phyloP scores from a whole-genome alignment of 2,113 vertebrate genomes.

The Silurus glanis region DNA sequence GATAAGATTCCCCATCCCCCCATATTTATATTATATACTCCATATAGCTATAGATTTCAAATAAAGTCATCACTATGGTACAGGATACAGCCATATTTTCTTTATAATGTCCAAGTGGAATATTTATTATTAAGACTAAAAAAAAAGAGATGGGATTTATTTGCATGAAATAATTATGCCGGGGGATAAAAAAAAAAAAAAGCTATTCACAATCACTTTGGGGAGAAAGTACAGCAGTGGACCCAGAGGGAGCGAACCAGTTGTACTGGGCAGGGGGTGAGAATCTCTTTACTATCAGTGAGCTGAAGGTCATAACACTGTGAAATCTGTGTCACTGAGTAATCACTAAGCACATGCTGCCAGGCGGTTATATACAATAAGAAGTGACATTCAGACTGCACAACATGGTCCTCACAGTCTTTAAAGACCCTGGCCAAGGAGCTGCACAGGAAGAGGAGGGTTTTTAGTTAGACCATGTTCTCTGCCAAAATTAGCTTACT shows the following conservation, averaged over 20 bases:
- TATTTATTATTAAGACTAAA: constrained; percentile 50
- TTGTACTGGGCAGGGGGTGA: background rate
- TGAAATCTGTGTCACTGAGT: background rate
- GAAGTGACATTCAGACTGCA: background rate
- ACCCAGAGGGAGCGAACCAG: background rate
- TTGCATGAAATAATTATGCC: constrained; percentile 70
- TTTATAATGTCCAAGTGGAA: constrained; percentile 64
- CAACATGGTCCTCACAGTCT: background rate
- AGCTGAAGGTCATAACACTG: background rate
- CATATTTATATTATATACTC: constrained; percentile 62
- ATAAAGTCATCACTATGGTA: constrained; percentile 67
- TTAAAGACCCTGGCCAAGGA: background rate
- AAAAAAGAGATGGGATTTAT: constrained; percentile 62
- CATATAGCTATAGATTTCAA: constrained; percentile 68
- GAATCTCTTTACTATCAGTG: background rate
- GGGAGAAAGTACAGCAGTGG: constrained; percentile 62
- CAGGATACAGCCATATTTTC: constrained; percentile 65
- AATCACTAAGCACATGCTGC: background rate
- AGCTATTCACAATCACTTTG: constrained; percentile 69
- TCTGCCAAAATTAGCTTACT: too few relatives aligned
- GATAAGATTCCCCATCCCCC: constrained; percentile 41
- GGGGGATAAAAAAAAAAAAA: constrained; percentile 64
- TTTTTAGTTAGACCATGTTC: background rate
- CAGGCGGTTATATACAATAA: background rate
- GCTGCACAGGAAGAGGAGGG: background rate